These are phyloP conservation scores for Drosophila nr. medialis DNA, from an alignment of 2,888 invertebrate genomes.

Conservation along the genomic window DNA sequence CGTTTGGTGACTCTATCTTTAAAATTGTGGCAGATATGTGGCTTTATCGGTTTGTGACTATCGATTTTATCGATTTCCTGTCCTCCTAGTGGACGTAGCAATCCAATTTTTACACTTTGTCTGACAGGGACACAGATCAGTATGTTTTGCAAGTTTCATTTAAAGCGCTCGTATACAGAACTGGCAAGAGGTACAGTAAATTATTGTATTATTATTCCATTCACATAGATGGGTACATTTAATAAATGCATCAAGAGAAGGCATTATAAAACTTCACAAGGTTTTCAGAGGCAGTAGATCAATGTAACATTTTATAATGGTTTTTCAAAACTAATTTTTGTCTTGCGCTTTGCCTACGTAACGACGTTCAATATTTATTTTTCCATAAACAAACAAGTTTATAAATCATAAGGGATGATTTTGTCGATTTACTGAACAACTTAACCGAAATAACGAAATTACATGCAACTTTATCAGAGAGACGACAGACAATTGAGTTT, in stretches of 20 bases:
- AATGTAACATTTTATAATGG: not conserved
- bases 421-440: conserved; percentile 75
- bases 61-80: not conserved
- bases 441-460: conserved; percentile 81
- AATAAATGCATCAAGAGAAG: not conserved
- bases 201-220: not conserved
- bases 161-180: not conserved
- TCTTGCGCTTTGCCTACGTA: not conserved
- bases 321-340: not conserved
- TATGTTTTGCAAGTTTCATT: not conserved
- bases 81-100: not conserved
- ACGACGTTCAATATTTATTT: conserved; percentile 2
- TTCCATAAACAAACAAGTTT: conserved; percentile 22
- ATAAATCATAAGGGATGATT: conserved; percentile 51
- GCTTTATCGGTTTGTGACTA: not conserved
- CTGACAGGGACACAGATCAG: not conserved
- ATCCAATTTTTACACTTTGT: not conserved
- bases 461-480: conserved; percentile 52
- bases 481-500: conserved; percentile 64
- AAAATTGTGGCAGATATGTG: not conserved
- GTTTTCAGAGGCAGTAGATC: not conserved
- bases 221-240: not conserved
- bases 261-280: not conserved
- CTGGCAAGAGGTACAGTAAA: not conserved
- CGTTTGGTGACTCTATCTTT: not conserved